Percentiles rank a stretch among this genome's conserved stretches.
These are phyloP conservation scores for Pantherophis guttatus DNA, from an alignment of 2,113 vertebrate genomes.

Conservation along the genomic window DNA sequence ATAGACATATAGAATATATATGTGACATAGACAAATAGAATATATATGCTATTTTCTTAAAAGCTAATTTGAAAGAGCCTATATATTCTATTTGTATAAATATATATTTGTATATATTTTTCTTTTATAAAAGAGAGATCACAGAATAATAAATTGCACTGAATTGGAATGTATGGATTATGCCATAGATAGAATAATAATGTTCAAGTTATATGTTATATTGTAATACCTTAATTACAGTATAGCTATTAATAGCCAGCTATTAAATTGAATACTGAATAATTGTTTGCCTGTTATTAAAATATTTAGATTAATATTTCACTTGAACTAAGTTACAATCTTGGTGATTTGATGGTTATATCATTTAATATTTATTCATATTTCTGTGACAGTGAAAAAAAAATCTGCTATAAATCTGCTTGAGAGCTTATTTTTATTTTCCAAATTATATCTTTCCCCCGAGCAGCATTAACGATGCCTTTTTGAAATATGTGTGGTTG, in stretches of 20 bases:
- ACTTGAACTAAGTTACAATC: neutral
- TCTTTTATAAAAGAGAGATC: neutral
- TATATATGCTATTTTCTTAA: neutral
- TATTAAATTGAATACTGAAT: neutral
- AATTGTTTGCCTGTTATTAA: neutral
- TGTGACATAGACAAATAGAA: neutral
- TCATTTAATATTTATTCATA: neutral
- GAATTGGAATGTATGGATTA: neutral
- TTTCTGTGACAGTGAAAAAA: neutral
- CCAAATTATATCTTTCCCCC: neutral
- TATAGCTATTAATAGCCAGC: neutral
- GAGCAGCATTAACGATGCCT: neutral
- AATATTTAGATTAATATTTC: neutral
- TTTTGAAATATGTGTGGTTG: neutral
- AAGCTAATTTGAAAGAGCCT: neutral
- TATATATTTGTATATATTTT: neutral
- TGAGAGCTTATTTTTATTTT: neutral
- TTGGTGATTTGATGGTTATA: neutral
- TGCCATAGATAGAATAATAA: neutral
- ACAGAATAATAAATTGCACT: neutral
- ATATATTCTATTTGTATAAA: neutral
- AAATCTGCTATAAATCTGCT: neutral
- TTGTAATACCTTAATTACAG: neutral
- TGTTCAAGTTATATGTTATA: neutral
- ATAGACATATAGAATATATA: neutral